phyloP scores from a whole-genome alignment of 2,797 vertebrate genomes.

The Cheirogaleus major region DNA sequence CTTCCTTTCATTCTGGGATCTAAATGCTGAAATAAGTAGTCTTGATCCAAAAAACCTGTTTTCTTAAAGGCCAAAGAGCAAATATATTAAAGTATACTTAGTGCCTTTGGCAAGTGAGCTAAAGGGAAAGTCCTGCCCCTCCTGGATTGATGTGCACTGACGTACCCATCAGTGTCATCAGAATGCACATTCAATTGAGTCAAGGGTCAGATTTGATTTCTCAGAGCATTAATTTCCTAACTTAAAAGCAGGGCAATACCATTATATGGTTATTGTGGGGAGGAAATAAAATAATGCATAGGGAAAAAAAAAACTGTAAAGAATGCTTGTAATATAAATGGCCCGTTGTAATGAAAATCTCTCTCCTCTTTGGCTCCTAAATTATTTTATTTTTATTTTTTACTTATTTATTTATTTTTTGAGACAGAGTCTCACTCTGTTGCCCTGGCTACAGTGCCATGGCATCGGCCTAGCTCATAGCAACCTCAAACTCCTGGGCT shows the following conservation, averaged over 20 bases:
- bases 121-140: background rate
- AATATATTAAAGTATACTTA: background rate
- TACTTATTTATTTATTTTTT: no score
- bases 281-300: background rate
- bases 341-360: background rate
- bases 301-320: background rate
- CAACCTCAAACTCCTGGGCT: no score
- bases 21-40: background rate
- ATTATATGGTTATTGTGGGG: background rate
- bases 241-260: background rate
- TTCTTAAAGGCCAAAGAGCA: constrained; percentile 42
- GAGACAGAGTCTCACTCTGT: no score
- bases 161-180: accelerated
- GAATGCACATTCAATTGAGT: background rate
- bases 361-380: background rate
- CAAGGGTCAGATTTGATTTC: background rate
- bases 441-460: no score
- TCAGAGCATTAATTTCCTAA: background rate
- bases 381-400: no score
- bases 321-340: background rate
- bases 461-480: no score
- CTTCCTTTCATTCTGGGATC: constrained; percentile 1
- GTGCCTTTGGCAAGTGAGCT: background rate
- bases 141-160: background rate
- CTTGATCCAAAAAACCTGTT: background rate